Percentiles rank a stretch among this genome's conserved stretches.
phyloP scores from a whole-genome alignment of 2,797 vertebrate genomes.

The Falco columbarius region DNA sequence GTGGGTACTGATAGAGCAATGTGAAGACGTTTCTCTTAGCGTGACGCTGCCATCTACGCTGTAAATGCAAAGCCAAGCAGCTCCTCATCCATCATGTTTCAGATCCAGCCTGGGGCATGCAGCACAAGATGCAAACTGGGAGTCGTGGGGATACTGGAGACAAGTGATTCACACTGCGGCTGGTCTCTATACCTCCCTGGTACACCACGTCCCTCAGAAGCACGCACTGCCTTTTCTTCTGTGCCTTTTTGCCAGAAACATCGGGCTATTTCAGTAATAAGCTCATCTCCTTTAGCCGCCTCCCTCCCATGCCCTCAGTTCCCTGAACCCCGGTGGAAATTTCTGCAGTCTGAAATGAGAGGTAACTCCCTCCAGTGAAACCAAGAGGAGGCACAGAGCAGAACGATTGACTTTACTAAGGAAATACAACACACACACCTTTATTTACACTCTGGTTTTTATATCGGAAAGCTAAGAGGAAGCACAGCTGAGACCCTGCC shows the following conservation, averaged over 20 bases:
- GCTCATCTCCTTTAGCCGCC: background rate
- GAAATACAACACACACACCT: background rate
- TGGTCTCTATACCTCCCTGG: background rate
- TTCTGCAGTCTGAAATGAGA: background rate
- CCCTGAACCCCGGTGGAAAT: background rate
- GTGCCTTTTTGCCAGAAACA: background rate
- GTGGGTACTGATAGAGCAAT: background rate
- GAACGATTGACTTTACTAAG: background rate
- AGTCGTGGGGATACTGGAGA: background rate
- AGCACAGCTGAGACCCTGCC: background rate
- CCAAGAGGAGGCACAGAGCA: background rate
- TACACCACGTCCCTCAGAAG: background rate
- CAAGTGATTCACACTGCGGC: background rate
- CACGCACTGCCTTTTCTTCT: background rate
- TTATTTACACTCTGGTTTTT: background rate
- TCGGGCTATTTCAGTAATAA: background rate
- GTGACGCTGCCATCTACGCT: rapidly evolving
- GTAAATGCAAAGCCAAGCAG: background rate
- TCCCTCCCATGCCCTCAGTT: background rate
- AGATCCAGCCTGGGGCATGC: background rate
- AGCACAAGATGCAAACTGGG: background rate
- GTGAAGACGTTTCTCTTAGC: background rate
- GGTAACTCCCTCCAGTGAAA: background rate
- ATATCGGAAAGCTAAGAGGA: background rate
- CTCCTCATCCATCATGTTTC: background rate